Base-by-base conservation (phyloP, 1,140 invertebrate genomes). In the Atta texana region DNA sequence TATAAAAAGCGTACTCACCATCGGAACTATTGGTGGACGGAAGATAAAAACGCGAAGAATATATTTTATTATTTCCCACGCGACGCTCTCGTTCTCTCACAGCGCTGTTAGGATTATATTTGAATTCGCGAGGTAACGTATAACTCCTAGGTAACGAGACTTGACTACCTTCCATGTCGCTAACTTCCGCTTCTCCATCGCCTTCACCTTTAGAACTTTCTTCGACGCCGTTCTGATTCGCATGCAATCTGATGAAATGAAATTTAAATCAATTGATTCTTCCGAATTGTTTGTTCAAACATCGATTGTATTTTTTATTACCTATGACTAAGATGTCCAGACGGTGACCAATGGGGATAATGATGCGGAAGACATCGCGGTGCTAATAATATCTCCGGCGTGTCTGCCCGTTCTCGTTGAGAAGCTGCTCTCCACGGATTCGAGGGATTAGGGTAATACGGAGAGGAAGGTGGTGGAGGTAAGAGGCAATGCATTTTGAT, bases 21-120 rank as follows among this genome's bases (percentile, higher is more conserved):
- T 98, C 98, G 92, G 97, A 98, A 91, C 97, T 98, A 92, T 98
- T 98, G 10, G 97, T 98, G 64, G 97, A 98, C 39, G 97, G 96
- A 21, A 98, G 94, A 92, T 97, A 97, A 92, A 97, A 96, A 80
- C 97, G 96, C 1, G 95, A 95, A 21, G 96, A 93, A 3, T 95
- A 95, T 53, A 96, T 92, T 92, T 96, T 96, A 88, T 94, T 94
- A 59, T 94, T 93, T 84, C 92, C 94, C n/a, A 91, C 88, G 63
- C 96, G 94, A 76, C 95, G 96, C 82, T 97, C 96, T 75, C 97
- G 95, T 44, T 97, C 96, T 81, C 97, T 95, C 24, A 77, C 75
- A 24, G 53, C 77, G 66, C 92, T 93, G 64, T 92, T 93, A 10
- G 93, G 85, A 87, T 97, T 97, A 94, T 98, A 98, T 90, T 97